Evolutionary conservation across 1,140 invertebrate species (phyloP).

Genomic region (Copidosoma floridanum): DNA sequence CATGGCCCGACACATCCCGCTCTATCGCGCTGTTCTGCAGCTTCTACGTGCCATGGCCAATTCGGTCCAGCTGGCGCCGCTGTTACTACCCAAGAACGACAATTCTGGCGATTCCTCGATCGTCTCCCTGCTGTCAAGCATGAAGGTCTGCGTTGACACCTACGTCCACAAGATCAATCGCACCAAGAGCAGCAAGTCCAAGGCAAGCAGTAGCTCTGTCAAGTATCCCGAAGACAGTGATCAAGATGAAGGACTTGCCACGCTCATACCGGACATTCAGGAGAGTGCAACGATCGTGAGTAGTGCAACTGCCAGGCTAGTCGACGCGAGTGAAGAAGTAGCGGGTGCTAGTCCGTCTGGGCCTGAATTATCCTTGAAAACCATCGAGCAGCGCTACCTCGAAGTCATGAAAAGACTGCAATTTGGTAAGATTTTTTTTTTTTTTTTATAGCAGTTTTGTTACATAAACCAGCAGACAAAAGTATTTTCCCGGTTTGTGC

Average conservation of each 20-base stretch:
- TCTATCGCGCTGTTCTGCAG: conserved; percentile 82
- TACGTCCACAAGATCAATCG: conserved; percentile 66
- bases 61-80: conserved; percentile 64
- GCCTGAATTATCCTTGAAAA: conserved; percentile 57
- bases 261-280: conserved; percentile 84
- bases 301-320: conserved; percentile 61
- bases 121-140: conserved; percentile 73
- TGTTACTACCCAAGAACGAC: conserved; percentile 63
- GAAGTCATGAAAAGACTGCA: conserved; percentile 84
- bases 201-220: conserved; percentile 17
- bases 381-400: conserved; percentile 74
- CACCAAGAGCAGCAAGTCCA: conserved; percentile 45
- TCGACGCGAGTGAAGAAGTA: conserved; percentile 48
- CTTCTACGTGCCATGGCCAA: conserved; percentile 77
- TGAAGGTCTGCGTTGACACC: conserved; percentile 88
- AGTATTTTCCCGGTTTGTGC: too few relatives aligned
- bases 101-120: conserved; percentile 58
- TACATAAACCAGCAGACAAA: too few relatives aligned
- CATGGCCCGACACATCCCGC: conserved; percentile 90
- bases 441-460: too few relatives aligned
- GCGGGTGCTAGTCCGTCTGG: conserved; percentile 45
- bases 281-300: conserved; percentile 77
- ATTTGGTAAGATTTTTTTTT: conserved; percentile 85
- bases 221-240: conserved; percentile 69
- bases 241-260: conserved; percentile 82